Percentiles rank a stretch among this genome's conserved stretches.
Conservation (phyloP, 2,888 invertebrate genomes). For the Amphipoea lucens region DNA sequence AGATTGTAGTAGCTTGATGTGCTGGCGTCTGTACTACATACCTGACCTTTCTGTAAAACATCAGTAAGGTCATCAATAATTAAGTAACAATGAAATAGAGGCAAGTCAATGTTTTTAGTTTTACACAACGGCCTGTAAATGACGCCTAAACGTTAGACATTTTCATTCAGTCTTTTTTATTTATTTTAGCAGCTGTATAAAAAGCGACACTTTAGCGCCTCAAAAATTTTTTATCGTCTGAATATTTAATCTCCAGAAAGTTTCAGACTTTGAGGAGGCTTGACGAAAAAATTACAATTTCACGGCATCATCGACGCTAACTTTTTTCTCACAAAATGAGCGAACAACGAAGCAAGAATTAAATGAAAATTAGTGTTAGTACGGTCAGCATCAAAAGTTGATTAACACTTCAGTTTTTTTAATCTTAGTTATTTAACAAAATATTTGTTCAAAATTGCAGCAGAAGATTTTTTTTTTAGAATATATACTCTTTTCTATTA, state of each 20-base stretch:
- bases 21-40: neutral
- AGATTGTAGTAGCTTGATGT: no score
- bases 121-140: neutral
- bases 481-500: no score
- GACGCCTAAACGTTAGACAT: neutral
- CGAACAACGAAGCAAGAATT: neutral
- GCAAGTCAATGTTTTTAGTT: conserved; percentile 1
- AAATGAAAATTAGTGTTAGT: conserved; percentile 13
- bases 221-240: conserved; percentile 38
- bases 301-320: neutral
- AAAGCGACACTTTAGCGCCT: conserved; percentile 30
- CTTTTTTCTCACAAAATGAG: conserved; percentile 15
- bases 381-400: neutral
- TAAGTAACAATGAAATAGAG: conserved; percentile 8
- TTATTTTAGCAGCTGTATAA: conserved; percentile 33
- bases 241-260: conserved; percentile 55
- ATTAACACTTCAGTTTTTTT: no score
- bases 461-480: no score
- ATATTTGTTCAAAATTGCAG: no score
- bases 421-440: no score
- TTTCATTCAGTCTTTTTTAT: conserved; percentile 20
- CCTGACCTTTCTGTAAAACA: no score
- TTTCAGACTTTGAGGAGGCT: conserved; percentile 25
- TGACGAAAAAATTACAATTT: conserved; percentile 21
- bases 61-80: neutral